Base-by-base conservation (phyloP, 2,797 vertebrate genomes). In the Hippoglossus hippoglossus region DNA sequence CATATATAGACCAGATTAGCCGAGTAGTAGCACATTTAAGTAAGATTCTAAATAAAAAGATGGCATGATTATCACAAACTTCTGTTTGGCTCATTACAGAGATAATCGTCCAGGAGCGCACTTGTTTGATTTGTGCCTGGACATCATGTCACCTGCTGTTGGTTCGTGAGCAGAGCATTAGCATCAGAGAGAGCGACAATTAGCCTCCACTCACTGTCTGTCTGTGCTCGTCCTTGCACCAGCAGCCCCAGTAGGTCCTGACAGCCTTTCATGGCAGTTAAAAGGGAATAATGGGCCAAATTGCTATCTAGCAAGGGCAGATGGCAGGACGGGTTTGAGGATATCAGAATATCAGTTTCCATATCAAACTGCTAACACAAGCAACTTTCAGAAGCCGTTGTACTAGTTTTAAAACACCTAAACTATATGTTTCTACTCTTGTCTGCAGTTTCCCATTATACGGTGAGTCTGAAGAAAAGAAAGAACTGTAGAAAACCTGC, bases 111-210 rank as follows among this genome's bases (percentile, higher is more conserved):
- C 39, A 4, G 70, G 55, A 21, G 5, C 56, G 46, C 68, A 49
- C 82, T 81, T 66, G 59, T 76, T 72, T 67, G 75, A 89, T 81
- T 75, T 18, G 49, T 59, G 63, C 31, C 59, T 8, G 51, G 82
- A 19, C 44, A 79, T 83, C 51, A 50, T 82, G 79, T 90, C 80
- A 82, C 87, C 86, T 83, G 75, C 15, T 67, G 15, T 60, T 46
- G 11, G 11, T 75, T 75, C 84, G 72, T 70, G 69, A 81, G 73
- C 24, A 15, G 50, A 67, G 51, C 70, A 79, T 92, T 86, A 87
- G 80, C 87, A 88, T 90, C 69, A 80, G 63, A 86, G 72, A 85
- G 80, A 63, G 78, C 16, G 4, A 72, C 74, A 73, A 91, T 84
- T 75, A 86, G 69, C 72, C 44, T 21, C 55, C 46, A 41, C 58